phyloP scores from a whole-genome alignment of 2,113 vertebrate genomes.

The Brevimyrus niger region DNA sequence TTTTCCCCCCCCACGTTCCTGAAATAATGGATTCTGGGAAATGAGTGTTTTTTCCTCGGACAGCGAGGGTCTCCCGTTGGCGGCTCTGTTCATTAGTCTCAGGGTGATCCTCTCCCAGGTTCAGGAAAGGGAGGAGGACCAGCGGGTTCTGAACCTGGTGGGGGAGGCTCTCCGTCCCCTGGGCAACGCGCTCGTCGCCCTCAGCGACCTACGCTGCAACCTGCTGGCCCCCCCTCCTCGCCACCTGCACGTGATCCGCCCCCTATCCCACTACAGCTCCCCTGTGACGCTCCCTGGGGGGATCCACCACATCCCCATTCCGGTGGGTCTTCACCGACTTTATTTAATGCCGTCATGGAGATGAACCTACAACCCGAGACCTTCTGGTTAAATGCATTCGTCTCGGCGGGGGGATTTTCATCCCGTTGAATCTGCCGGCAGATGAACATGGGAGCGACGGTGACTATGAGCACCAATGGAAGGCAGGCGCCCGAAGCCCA shows the following conservation, averaged over 20 bases:
- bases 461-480: slow-evolving; percentile 70
- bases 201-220: slow-evolving; percentile 81
- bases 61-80: neutral
- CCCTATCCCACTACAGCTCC: slow-evolving; percentile 77
- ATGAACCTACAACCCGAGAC: neutral
- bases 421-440: slow-evolving; percentile 31
- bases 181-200: slow-evolving; percentile 79
- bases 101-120: slow-evolving; percentile 37
- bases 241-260: slow-evolving; percentile 78
- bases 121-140: slow-evolving; percentile 77
- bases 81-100: neutral
- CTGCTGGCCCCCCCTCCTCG: slow-evolving; percentile 71
- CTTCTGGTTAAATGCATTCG: neutral
- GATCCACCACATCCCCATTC: slow-evolving; percentile 75
- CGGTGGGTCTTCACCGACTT: slow-evolving; percentile 52
- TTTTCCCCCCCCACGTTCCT: neutral
- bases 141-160: slow-evolving; percentile 71
- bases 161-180: slow-evolving; percentile 78
- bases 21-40: neutral
- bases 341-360: neutral
- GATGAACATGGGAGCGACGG: slow-evolving; percentile 82
- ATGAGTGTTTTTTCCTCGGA: neutral
- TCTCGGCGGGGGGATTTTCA: neutral
- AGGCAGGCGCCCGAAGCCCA: slow-evolving; percentile 56
- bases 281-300: slow-evolving; percentile 68